These are phyloP conservation scores for Gracilinanus agilis DNA, from an alignment of 2,113 vertebrate species.

Conservation along the genomic window DNA sequence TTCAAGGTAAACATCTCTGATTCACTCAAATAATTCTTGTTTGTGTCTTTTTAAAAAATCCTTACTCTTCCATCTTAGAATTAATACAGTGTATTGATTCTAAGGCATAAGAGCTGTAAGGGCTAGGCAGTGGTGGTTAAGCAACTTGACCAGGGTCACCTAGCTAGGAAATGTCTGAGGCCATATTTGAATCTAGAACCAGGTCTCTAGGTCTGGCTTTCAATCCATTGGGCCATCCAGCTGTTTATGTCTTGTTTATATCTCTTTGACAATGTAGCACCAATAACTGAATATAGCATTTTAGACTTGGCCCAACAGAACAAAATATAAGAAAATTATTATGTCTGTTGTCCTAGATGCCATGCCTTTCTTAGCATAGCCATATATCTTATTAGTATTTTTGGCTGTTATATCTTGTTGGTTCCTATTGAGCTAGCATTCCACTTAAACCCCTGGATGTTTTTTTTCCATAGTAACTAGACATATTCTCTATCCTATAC, in stretches of 20 bases:
- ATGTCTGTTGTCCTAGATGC: background rate
- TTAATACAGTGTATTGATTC: too few species aligned
- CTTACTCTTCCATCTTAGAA: too few species aligned
- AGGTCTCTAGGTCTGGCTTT: too few species aligned
- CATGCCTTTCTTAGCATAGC: background rate
- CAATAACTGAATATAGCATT: background rate
- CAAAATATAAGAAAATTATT: background rate
- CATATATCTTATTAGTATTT: background rate
- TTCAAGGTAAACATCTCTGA: background rate
- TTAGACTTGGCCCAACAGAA: background rate
- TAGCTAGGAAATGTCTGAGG: too few species aligned
- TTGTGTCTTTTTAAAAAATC: background rate
- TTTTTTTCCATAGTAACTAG: background rate
- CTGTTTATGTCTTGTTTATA: background rate
- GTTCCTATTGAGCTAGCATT: background rate
- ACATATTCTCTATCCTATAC: background rate
- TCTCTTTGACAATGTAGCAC: background rate
- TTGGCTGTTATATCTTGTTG: background rate
- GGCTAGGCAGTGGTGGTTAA: too few species aligned
- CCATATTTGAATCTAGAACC: too few species aligned
- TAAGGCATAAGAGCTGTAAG: too few species aligned
- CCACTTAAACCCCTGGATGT: background rate
- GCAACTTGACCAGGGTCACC: too few species aligned
- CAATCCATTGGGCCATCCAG: too few species aligned
- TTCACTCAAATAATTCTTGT: background rate